phyloP scores from a whole-genome alignment of 2,888 invertebrate species.

The Idaea aversata region DNA sequence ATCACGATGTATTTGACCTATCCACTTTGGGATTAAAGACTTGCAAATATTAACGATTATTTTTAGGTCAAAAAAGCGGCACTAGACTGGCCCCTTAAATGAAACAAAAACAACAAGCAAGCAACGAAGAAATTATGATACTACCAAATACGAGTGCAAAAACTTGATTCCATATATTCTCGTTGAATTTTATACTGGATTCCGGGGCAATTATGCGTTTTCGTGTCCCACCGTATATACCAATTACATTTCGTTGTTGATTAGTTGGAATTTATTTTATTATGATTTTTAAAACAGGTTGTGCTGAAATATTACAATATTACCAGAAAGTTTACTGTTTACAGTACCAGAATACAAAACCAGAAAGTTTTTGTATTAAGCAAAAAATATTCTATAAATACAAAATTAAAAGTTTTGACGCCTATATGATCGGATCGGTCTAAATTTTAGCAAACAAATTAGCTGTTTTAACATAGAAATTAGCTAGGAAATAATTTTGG shows the following conservation, averaged over 20 bases:
- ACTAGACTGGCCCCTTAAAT: slow-evolving; percentile 5
- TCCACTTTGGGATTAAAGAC: not conserved
- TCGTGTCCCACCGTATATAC: slow-evolving; percentile 35
- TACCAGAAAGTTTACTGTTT: too few relatives aligned
- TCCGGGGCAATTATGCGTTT: slow-evolving; percentile 50
- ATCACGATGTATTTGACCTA: too few relatives aligned
- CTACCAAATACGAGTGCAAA: slow-evolving; percentile 72
- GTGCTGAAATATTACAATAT: not conserved
- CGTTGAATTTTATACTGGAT: slow-evolving; percentile 45
- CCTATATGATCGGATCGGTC: too few relatives aligned
- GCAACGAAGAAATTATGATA: slow-evolving; percentile 73
- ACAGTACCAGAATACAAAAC: too few relatives aligned
- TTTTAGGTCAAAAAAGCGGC: not conserved
- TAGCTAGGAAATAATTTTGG: too few relatives aligned
- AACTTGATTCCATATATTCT: slow-evolving; percentile 52
- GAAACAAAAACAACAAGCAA: slow-evolving; percentile 46
- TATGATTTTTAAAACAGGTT: not conserved
- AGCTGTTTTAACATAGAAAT: too few relatives aligned
- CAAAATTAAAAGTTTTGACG: too few relatives aligned
- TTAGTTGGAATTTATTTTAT: not conserved
- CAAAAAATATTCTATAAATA: too few relatives aligned
- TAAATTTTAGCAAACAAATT: too few relatives aligned
- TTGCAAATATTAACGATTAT: not conserved
- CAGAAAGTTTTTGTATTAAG: too few relatives aligned
- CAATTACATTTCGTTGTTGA: slow-evolving; percentile 43